A percentile compares a stretch with the other conserved stretches of the same genome.
Evolutionary conservation across 2,888 invertebrate genomes (phyloP).

Genomic region (Nycteola revayana): DNA sequence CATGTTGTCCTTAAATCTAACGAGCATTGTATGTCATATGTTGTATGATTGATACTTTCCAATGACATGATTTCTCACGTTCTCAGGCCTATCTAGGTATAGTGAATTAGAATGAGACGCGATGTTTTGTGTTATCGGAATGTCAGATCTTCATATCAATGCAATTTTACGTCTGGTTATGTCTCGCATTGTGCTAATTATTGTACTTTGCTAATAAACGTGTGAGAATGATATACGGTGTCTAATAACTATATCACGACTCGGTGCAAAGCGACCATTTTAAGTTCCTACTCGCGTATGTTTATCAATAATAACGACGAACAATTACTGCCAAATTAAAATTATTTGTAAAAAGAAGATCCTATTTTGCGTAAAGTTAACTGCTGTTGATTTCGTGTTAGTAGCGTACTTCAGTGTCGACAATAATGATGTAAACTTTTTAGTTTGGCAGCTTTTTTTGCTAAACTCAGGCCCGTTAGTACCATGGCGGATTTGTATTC

Average conservation of each 20-base stretch:
- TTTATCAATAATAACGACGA: constrained; percentile 12
- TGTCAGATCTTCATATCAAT: no score
- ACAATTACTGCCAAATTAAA: constrained; percentile 19
- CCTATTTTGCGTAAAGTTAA: no score
- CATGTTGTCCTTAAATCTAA: no score
- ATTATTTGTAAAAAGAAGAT: constrained; percentile 15
- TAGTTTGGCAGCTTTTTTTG: constrained; percentile 13
- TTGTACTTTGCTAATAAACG: background rate
- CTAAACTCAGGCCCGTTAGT: constrained; percentile 17
- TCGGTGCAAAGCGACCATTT: constrained; percentile 7
- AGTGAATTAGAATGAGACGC: no score
- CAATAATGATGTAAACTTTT: constrained; percentile 26
- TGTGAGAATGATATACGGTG: constrained; percentile 7
- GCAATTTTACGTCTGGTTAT: no score
- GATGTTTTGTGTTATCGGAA: no score
- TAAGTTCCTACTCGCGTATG: constrained; percentile 17
- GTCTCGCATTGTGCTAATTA: background rate
- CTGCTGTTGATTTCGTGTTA: constrained; percentile 10
- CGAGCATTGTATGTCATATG: no score
- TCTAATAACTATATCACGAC: constrained; percentile 4
- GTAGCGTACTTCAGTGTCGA: constrained; percentile 22
- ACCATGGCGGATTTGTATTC: constrained; percentile 52
- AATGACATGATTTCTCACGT: no score
- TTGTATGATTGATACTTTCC: no score
- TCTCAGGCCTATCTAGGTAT: no score